Evolutionary conservation across 2,113 vertebrate species (phyloP), one percentile per base, ranked within the genome.

Genomic region (Pungitius pungitius): DNA sequence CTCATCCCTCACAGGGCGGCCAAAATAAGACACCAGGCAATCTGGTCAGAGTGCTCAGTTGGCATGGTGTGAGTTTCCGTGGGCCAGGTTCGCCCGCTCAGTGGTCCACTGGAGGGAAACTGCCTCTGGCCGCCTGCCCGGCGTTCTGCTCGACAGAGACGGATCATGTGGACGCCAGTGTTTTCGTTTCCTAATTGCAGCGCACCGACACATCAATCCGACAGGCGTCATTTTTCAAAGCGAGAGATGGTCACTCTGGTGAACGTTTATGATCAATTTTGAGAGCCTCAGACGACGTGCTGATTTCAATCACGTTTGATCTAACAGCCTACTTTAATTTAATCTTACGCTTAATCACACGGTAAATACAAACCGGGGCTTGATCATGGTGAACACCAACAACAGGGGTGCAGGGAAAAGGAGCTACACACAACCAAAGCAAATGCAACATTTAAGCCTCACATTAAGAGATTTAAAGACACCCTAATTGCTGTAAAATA

Each of bases 81-180:
- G 75, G 75, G 64, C 79, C 82, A 77, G 69, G 81, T 78, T 74
- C 81, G 81, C 76, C 64, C 72, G 77, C 77, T 90, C 75, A 72
- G 24, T 78, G 72, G 87, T 79, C 87, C 74, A 56, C 49, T 80
- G 69, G 75, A 89, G 61, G 57, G 77, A 90, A 83, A 84, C 77
- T 66, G 88, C 81, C 55, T 62, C 73, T 87, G 86, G 87, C 85
- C 51, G 64, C 52, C 68, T 61, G 87, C 88, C 87, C 86, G 69
- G 85, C 85, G 74, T 86, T 81, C 83, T 83, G 81, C 76, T 64
- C 64, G 77, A 91, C 88, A 86, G 66, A 91, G 86, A 92, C 54
- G 15, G 86, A 91, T 90, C 88, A 65, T 85, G 82, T 87, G 72
- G 82, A 88, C 52, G 43, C 60, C 69, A 39, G 67, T 75, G 81